Evolutionary conservation across 2,888 invertebrate genomes (phyloP).

Genomic region (Palloptera scutellata): DNA sequence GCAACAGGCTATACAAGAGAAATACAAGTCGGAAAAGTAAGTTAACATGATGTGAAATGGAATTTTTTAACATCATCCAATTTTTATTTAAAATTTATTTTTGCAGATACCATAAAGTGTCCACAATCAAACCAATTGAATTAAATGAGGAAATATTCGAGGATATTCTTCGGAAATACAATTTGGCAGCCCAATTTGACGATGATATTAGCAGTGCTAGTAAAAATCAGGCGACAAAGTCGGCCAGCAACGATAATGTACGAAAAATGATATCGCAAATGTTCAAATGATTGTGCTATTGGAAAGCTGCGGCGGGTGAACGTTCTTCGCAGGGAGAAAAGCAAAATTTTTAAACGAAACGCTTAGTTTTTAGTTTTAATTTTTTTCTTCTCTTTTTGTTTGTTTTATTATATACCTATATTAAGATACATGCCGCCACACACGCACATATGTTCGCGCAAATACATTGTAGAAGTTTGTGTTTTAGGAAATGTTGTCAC

Average conservation of each 20-base stretch:
- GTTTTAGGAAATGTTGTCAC: slow-evolving; percentile 4
- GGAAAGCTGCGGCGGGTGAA: background rate
- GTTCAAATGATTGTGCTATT: slow-evolving; percentile 21
- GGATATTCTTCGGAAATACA: slow-evolving; percentile 47
- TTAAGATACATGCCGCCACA: too few relatives aligned
- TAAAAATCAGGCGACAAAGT: slow-evolving; percentile 15
- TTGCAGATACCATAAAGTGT: slow-evolving; percentile 57
- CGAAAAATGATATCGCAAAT: slow-evolving; percentile 46
- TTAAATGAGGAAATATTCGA: slow-evolving; percentile 52
- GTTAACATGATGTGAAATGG: slow-evolving; percentile 43
- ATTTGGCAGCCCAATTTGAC: slow-evolving; percentile 33
- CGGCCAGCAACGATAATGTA: slow-evolving; percentile 47
- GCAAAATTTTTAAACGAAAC: background rate
- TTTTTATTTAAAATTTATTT: background rate
- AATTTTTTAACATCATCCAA: background rate
- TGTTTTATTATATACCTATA: background rate
- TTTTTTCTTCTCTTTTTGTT: background rate
- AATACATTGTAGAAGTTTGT: slow-evolving; percentile 12
- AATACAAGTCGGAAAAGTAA: slow-evolving; percentile 82
- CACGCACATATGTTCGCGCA: background rate
- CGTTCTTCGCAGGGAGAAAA: background rate
- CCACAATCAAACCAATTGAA: slow-evolving; percentile 51
- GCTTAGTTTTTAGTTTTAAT: slow-evolving; percentile 10
- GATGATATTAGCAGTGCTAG: background rate
- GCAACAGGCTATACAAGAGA: slow-evolving; percentile 88